These are phyloP conservation scores for Syngnathus floridae DNA, from an alignment of 2,113 vertebrate genomes.

Conservation along the genomic window DNA sequence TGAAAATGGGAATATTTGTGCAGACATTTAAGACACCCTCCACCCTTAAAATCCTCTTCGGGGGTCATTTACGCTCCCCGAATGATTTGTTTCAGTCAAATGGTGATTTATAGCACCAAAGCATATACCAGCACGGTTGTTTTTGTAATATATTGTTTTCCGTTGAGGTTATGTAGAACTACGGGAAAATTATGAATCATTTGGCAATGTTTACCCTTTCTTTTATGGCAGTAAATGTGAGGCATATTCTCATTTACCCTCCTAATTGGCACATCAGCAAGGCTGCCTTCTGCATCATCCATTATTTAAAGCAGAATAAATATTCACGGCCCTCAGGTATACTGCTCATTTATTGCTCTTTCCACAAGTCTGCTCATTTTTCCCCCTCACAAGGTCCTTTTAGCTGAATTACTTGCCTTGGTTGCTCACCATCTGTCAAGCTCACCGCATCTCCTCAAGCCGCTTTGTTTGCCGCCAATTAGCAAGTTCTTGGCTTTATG, in stretches of 20 bases:
- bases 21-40: conserved; percentile 22
- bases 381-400: background rate
- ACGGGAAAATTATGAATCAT: background rate
- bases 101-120: background rate
- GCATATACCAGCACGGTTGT: background rate
- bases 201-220: conserved; percentile 3
- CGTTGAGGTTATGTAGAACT: background rate
- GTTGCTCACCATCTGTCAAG: conserved; percentile 4
- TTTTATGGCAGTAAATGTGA: background rate
- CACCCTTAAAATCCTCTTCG: conserved; percentile 15
- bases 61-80: background rate
- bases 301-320: conserved; percentile 15
- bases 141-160: conserved; percentile 4
- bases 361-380: background rate
- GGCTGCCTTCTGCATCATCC: conserved; percentile 1
- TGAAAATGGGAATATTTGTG: conserved; percentile 13
- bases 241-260: conserved; percentile 2
- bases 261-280: conserved; percentile 9
- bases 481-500: conserved; percentile 1
- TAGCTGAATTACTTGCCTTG: background rate
- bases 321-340: background rate
- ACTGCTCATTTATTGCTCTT: conserved; percentile 12
- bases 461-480: conserved; percentile 8
- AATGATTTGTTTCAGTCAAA: background rate
- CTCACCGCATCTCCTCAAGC: conserved; percentile 1